These are phyloP conservation scores for Scaptomyza cyrtandrae DNA, from an alignment of 2,888 invertebrate genomes.

Conservation along the genomic window DNA sequence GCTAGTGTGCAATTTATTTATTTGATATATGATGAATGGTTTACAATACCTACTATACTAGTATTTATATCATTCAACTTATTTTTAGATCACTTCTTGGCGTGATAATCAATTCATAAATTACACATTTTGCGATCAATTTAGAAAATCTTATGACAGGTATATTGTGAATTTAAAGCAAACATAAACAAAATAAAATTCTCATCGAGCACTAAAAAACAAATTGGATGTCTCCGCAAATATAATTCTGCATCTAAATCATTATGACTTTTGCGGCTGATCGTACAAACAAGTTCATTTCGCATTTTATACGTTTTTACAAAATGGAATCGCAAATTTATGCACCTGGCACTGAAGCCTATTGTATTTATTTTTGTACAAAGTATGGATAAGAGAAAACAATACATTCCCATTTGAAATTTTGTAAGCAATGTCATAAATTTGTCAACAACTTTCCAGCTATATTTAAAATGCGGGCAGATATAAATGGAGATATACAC, in stretches of 20 bases:
- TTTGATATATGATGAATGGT: too few relatives aligned
- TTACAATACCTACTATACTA: too few relatives aligned
- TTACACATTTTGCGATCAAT: not conserved
- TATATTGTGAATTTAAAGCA: not conserved
- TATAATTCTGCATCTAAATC: conserved; percentile 45
- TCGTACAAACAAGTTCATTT: conserved; percentile 47
- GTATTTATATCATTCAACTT: not conserved
- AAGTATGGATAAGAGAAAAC: conserved; percentile 41
- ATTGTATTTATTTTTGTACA: conserved; percentile 25
- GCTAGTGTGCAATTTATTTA: too few relatives aligned
- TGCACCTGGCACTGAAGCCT: conserved; percentile 29
- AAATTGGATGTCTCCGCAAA: conserved; percentile 4
- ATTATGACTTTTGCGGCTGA: conserved; percentile 52
- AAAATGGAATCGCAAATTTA: conserved; percentile 58
- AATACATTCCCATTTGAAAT: conserved; percentile 40
- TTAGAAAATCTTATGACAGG: not conserved
- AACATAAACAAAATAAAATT: conserved; percentile 14
- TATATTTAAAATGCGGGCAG: conserved; percentile 20
- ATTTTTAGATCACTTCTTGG: not conserved
- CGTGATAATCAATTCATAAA: not conserved
- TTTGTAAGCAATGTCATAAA: conserved; percentile 48
- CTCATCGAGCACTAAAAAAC: conserved; percentile 8
- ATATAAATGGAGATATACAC: not conserved
- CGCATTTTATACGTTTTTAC: conserved; percentile 35
- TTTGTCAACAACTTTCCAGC: conserved; percentile 30